Conservation (phyloP, 2,888 invertebrate genomes). For the Eupithecia subumbrata region DNA sequence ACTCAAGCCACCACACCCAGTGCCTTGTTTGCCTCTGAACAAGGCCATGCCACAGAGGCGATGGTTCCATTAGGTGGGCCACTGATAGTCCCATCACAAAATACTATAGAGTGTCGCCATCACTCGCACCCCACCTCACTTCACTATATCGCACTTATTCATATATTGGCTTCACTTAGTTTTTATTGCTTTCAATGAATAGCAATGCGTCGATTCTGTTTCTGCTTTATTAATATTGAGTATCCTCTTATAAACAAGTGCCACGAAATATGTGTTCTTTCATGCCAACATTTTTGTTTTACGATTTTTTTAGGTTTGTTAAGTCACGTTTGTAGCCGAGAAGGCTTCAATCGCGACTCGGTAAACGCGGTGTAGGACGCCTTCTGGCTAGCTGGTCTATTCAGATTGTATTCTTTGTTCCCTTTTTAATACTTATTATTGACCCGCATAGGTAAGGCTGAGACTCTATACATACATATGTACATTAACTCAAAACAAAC, state of each 20-base stretch:
- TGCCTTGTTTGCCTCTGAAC: neutral
- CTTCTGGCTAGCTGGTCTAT: neutral
- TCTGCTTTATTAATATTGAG: slow-evolving; percentile 38
- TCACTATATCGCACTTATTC: slow-evolving; percentile 37
- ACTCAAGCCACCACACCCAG: no score
- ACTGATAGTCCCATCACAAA: neutral
- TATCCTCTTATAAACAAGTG: slow-evolving; percentile 1
- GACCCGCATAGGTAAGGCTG: no score
- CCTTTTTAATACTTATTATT: no score
- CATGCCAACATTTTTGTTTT: neutral
- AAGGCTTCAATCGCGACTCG: neutral
- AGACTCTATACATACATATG: no score
- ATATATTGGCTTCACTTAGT: slow-evolving; percentile 44
- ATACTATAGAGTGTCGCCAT: neutral
- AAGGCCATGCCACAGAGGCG: neutral
- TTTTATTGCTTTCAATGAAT: slow-evolving; percentile 45
- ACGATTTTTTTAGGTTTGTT: neutral
- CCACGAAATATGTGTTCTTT: neutral
- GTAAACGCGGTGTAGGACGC: neutral
- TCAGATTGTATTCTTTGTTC: neutral
- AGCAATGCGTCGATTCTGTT: slow-evolving; percentile 40
- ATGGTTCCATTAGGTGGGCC: neutral
- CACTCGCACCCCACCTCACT: slow-evolving; percentile 26
- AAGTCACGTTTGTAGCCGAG: no score
- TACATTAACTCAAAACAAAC: no score